Evolutionary conservation across 2,888 invertebrate species (phyloP).

Genomic region (Ormyrus thymus): DNA sequence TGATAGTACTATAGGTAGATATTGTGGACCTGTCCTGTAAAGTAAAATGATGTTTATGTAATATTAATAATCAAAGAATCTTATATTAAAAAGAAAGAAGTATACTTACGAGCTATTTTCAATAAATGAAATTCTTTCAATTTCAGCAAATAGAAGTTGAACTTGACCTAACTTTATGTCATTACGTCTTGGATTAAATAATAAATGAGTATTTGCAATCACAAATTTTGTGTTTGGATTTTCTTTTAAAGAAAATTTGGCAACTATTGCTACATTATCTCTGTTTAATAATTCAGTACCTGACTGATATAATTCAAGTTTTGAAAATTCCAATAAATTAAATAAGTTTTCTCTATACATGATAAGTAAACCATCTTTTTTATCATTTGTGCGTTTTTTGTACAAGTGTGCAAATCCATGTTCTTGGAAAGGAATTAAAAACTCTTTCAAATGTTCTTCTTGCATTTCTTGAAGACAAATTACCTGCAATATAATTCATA

Average conservation of each 20-base stretch:
- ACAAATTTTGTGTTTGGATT: conserved; percentile 79
- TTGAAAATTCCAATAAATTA: conserved; percentile 79
- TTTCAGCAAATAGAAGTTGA: conserved; percentile 87
- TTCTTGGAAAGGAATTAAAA: conserved; percentile 77
- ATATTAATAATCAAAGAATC: conserved; percentile 4
- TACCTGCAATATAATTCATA: conserved; percentile 77
- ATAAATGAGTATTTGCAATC: conserved; percentile 94
- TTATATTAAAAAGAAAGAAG: conserved; percentile 26
- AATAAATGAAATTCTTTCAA: conserved; percentile 85
- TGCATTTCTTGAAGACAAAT: conserved; percentile 95
- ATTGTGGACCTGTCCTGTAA: conserved; percentile 72
- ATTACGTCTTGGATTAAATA: conserved; percentile 92
- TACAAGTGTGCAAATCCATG: conserved; percentile 85
- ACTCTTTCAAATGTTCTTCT: conserved; percentile 81
- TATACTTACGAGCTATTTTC: conserved; percentile 67
- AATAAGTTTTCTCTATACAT: conserved; percentile 85
- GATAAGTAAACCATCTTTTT: conserved; percentile 93
- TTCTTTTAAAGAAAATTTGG: conserved; percentile 81
- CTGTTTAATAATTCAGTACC: conserved; percentile 83
- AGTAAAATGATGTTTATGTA: conserved; percentile 20
- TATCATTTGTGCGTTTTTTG: conserved; percentile 88
- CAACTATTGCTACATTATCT: conserved; percentile 91
- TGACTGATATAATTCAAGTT: conserved; percentile 83
- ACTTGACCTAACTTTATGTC: conserved; percentile 94
- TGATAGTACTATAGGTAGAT: conserved; percentile 88